Base-by-base conservation (phyloP, 1,140 invertebrate genomes). In the Holotrichia oblita region DNA sequence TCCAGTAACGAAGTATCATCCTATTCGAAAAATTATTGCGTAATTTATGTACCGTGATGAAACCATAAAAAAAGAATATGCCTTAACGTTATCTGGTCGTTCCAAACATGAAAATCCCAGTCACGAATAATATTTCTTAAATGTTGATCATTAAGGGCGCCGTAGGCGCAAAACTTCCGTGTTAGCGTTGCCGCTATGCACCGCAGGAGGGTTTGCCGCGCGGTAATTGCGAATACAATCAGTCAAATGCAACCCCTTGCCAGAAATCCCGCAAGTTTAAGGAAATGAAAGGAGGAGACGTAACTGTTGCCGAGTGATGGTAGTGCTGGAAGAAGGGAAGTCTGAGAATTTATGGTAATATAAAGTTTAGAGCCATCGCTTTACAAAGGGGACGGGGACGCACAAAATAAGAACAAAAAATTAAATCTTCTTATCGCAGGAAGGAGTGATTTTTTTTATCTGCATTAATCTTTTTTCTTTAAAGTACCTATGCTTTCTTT, bases 31-130 rank as follows among this genome's bases (percentile, higher is more conserved):
- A 64, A 64, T 64, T 64, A 64, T 64, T 64, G 61, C 61, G 61
- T 64, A 64, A 64, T 64, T 64, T 64, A 64, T 64, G 61, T 64
- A 64, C 61, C 61, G 61, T 27, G 61, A 64, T 64, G 61, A 27
- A 6, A 64, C 61, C 61, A 17, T 64, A 64, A 64, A 64, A 64
- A 64, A 64, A 64, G 61, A 64, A 12, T 27, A 27, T 27, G 17
- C n/a, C 61, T 17, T 1, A 64, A 17, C 61, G 59, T 64, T 64
- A 24, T 12, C 20, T 64, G 22, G 24, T 27, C 61, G 17, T 64
- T 64, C 17, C 61, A 12, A 64, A 64, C 17, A 64, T 64, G 61
- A 64, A 64, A 64, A 64, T 64, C 61, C 61, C 20, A 64, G 61
- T 64, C 61, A 64, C 61, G 61, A 64, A 64, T 27, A 27, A 64